These are phyloP conservation scores for Vulpes lagopus DNA, from an alignment of 2,113 vertebrate species.

Conservation along the genomic window DNA sequence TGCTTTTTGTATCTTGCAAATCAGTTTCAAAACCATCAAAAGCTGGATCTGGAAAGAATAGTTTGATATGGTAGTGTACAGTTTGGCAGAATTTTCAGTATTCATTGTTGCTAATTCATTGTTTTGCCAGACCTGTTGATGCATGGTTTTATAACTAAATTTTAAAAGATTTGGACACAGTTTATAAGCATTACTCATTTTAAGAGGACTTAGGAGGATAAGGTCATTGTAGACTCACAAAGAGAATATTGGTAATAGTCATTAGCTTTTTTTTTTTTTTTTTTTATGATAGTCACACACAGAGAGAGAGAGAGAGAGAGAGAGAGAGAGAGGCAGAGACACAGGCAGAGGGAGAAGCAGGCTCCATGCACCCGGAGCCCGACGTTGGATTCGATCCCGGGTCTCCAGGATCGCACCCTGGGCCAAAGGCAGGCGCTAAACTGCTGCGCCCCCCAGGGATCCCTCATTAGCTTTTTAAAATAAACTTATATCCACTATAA, in stretches of 20 bases:
- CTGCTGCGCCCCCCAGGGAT: too few relatives aligned
- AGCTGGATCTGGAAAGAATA: background rate
- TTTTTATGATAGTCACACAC: too few relatives aligned
- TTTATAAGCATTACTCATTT: slow-evolving; percentile 32
- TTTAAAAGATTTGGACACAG: slow-evolving; percentile 54
- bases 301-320: too few relatives aligned
- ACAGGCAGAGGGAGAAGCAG: too few relatives aligned
- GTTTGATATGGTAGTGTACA: background rate
- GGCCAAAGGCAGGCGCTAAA: too few relatives aligned
- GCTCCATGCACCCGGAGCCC: too few relatives aligned
- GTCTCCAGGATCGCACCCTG: too few relatives aligned
- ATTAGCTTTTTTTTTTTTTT: slow-evolving; percentile 69
- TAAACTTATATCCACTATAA: slow-evolving; percentile 43
- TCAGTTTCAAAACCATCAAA: slow-evolving; percentile 37
- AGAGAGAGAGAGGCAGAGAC: too few relatives aligned
- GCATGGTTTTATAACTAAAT: background rate
- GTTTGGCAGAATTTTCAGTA: background rate
- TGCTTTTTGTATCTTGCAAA: background rate
- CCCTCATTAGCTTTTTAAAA: slow-evolving; percentile 66
- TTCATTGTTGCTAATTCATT: background rate
- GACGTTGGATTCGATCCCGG: too few relatives aligned
- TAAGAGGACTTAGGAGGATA: slow-evolving; percentile 37
- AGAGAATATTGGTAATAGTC: slow-evolving; percentile 61
- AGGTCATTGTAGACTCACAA: slow-evolving; percentile 44
- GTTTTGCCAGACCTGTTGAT: slow-evolving; percentile 42